These are phyloP conservation scores for Phanerotoma sp. DNA, from an alignment of 2,888 invertebrate genomes.

Conservation along the genomic window DNA sequence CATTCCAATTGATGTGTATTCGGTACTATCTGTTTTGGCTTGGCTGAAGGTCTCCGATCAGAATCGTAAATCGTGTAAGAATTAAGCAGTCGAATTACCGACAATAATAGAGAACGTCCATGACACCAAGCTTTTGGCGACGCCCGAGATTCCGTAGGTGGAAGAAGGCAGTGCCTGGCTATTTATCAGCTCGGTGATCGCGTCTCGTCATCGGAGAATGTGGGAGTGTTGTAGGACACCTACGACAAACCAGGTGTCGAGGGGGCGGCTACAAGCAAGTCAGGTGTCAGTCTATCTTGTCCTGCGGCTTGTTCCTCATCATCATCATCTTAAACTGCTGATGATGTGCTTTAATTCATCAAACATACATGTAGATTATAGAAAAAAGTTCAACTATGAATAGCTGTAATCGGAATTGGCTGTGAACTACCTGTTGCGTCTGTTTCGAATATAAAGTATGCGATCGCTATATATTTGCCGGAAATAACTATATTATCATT, in stretches of 20 bases:
- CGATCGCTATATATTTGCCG: too few species aligned
- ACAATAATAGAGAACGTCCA: background rate
- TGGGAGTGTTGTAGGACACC: constrained; percentile 43
- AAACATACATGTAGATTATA: too few species aligned
- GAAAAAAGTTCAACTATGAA: too few species aligned
- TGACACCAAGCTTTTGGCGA: background rate
- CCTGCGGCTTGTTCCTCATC: constrained; percentile 18
- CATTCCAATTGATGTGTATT: constrained; percentile 21
- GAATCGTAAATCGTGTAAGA: background rate
- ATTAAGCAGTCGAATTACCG: background rate
- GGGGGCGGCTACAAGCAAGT: constrained; percentile 45
- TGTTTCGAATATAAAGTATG: too few species aligned
- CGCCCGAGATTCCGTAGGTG: background rate
- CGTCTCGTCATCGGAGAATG: constrained; percentile 55
- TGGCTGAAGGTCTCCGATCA: background rate
- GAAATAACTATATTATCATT: too few species aligned
- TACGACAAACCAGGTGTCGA: constrained; percentile 45
- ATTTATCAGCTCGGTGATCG: constrained; percentile 46
- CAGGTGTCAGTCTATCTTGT: constrained; percentile 38
- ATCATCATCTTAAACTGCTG: constrained; percentile 3
- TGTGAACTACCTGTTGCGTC: too few species aligned
- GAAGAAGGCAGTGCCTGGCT: constrained; percentile 10
- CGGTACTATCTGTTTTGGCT: background rate
- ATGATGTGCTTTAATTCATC: background rate
- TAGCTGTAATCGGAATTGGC: too few species aligned